These are phyloP conservation scores for Engraulis encrasicolus DNA, from an alignment of 2,113 vertebrate species.

Conservation along the genomic window DNA sequence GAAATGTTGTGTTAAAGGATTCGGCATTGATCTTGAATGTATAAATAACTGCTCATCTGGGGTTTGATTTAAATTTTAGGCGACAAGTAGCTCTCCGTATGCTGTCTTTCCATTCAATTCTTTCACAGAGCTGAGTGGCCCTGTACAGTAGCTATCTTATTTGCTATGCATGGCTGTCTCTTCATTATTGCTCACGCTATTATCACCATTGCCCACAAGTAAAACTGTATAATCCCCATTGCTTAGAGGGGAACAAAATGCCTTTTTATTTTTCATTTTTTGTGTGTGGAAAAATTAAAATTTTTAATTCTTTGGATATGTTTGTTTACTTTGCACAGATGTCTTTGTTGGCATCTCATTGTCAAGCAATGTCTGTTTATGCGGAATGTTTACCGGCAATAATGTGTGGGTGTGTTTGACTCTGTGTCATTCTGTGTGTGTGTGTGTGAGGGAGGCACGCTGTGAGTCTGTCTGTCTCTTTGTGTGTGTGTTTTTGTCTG, in stretches of 20 bases:
- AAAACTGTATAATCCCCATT: background rate
- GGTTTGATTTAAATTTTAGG: background rate
- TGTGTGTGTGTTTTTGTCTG: no score
- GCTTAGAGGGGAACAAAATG: background rate
- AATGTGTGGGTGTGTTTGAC: background rate
- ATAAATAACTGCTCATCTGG: background rate
- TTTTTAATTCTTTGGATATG: background rate
- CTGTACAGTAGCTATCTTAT: conserved; percentile 9
- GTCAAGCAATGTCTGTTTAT: background rate
- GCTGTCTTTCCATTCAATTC: background rate
- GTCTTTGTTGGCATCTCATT: background rate
- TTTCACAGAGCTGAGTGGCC: background rate
- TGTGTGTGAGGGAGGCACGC: no score
- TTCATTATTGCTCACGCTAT: background rate
- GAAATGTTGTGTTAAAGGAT: background rate
- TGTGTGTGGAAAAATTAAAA: background rate
- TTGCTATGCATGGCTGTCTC: background rate
- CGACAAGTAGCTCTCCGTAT: background rate
- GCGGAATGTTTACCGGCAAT: background rate
- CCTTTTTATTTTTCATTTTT: no score
- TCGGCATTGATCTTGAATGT: conserved; percentile 2
- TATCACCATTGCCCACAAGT: background rate
- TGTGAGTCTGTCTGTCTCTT: no score
- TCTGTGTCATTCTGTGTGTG: background rate
- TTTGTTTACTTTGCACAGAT: background rate